A percentile compares a stretch with the other conserved stretches of the same genome.
phyloP scores from a whole-genome alignment of 1,140 invertebrate genomes.

The Halyomorpha halys region DNA sequence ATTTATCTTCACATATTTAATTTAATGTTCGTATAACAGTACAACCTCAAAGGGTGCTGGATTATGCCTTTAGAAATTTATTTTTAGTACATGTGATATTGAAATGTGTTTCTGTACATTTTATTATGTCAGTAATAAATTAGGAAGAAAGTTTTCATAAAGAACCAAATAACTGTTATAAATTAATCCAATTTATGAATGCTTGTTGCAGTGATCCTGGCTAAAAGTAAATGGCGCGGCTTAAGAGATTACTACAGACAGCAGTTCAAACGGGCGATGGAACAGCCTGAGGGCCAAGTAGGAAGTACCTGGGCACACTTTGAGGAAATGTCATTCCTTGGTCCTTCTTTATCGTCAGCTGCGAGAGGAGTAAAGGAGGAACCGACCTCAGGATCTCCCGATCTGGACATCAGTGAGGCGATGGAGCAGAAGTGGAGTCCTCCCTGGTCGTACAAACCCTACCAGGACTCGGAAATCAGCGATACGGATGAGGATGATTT shows the following conservation, averaged over 20 bases:
- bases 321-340: conserved; percentile 25
- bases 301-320: conserved; percentile 20
- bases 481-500: conserved; percentile 24
- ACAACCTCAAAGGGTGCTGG: too few relatives aligned
- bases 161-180: too few relatives aligned
- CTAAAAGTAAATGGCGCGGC: conserved; percentile 27
- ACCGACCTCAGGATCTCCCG: not conserved
- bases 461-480: not conserved
- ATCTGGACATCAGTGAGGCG: not conserved
- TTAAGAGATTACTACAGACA: conserved; percentile 27
- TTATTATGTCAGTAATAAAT: too few relatives aligned
- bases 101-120: too few relatives aligned
- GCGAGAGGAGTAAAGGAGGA: not conserved
- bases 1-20: too few relatives aligned
- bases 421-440: conserved; percentile 15
- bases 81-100: too few relatives aligned
- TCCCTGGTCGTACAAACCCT: not conserved
- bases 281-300: conserved; percentile 6
- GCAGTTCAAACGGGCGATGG: conserved; percentile 14
- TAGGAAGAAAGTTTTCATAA: too few relatives aligned
- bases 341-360: conserved; percentile 8
- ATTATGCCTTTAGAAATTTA: too few relatives aligned
- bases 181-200: too few relatives aligned
- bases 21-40: too few relatives aligned
- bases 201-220: conserved; percentile 21